Evolutionary conservation across 2,113 vertebrate species (phyloP).

Genomic region (Centropus bengalensis): DNA sequence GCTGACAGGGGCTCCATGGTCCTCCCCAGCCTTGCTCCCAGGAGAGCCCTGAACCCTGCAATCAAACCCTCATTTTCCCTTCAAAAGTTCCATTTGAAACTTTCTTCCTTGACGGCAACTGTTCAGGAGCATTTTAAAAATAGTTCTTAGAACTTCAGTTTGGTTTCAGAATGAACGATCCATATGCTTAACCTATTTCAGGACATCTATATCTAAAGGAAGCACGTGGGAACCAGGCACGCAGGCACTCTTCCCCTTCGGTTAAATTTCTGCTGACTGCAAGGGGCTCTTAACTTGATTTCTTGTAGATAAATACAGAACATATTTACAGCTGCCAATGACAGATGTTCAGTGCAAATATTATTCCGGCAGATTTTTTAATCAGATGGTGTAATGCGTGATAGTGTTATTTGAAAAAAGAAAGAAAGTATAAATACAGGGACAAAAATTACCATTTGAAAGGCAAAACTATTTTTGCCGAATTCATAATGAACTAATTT

Average conservation of each 20-base stretch:
- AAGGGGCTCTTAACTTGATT: background rate
- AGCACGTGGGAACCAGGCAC: rapidly evolving
- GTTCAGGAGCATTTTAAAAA: rapidly evolving
- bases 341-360: constrained; percentile 69
- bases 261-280: background rate
- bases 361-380: constrained; percentile 67
- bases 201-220: background rate
- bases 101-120: rapidly evolving
- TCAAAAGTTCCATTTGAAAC: rapidly evolving
- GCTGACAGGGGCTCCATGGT: rapidly evolving
- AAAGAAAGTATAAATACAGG: constrained; percentile 1
- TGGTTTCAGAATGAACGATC: rapidly evolving
- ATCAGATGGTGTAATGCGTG: constrained; percentile 64
- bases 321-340: constrained; percentile 65
- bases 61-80: background rate
- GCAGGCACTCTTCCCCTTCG: background rate
- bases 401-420: constrained; percentile 19
- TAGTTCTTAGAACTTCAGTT: rapidly evolving
- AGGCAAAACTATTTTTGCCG: background rate
- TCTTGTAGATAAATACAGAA: constrained; percentile 56
- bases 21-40: background rate
- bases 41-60: rapidly evolving
- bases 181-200: background rate
- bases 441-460: constrained; percentile 41
- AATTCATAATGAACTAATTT: background rate